Conservation (phyloP, 2,797 vertebrate genomes). For the Rhinichthys osculus region DNA sequence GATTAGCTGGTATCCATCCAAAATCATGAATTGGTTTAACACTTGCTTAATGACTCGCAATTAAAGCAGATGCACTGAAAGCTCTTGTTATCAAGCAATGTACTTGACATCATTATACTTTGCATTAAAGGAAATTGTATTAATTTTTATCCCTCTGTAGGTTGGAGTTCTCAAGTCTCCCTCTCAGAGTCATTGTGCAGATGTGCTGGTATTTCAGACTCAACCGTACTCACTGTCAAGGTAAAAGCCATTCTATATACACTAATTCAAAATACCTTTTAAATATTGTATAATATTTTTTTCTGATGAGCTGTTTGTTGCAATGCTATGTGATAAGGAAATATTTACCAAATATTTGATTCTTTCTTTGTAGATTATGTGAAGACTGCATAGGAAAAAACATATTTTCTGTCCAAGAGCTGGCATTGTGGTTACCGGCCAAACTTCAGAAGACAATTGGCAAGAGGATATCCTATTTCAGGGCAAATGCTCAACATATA, state of each 20-base stretch:
- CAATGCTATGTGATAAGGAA: background rate
- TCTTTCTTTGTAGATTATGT: slow-evolving; percentile 78
- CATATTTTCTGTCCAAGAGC: slow-evolving; percentile 71
- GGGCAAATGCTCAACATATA: slow-evolving; percentile 51
- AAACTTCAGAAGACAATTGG: slow-evolving; percentile 80
- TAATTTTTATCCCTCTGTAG: slow-evolving; percentile 58
- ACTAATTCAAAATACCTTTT: background rate
- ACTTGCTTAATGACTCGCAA: background rate
- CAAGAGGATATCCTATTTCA: slow-evolving; percentile 87
- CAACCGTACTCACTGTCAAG: slow-evolving; percentile 91
- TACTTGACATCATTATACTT: too few relatives aligned
- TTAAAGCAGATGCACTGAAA: background rate
- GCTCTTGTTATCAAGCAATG: too few relatives aligned
- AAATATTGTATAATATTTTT: too few relatives aligned
- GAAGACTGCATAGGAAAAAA: slow-evolving; percentile 89
- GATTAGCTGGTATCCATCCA: background rate
- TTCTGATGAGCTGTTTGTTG: too few relatives aligned
- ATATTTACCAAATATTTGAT: background rate
- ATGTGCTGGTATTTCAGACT: slow-evolving; percentile 91
- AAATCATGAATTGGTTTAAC: background rate
- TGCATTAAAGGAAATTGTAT: too few relatives aligned
- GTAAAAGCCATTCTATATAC: slow-evolving; percentile 68
- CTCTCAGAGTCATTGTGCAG: slow-evolving; percentile 80
- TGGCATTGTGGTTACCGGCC: slow-evolving; percentile 82
- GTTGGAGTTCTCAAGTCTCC: slow-evolving; percentile 72